Evolutionary conservation across 2,888 invertebrate genomes (phyloP), one percentile per base, ranked within the genome.

Genomic region (Phyto melanocephala): DNA sequence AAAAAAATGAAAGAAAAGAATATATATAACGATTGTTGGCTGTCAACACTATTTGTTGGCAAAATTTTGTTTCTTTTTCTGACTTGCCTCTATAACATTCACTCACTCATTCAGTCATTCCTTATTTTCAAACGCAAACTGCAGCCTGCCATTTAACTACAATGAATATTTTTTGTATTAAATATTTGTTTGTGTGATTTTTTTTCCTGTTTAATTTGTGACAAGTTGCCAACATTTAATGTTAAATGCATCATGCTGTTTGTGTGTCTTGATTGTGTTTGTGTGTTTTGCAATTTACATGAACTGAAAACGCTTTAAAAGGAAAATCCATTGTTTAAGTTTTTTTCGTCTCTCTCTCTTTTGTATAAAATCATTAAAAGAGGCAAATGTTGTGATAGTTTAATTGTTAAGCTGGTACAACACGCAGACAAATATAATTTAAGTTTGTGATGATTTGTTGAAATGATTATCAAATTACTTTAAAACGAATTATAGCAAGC

Each of bases 211-310:
- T 67, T 72, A 79, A 79, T 67, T 79, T 79, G 79, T 79, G 79
- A 79, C 79, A 79, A 79, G 79, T 79, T 79, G 79, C 79, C 79
- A 79, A 72, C 79, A 79, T 79, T 79, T 67, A 79, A 72, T 79
- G 79, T 72, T 67, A 67, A 79, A 72, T 79, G 67, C 79, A 65
- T 58, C 79, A 72, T 72, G 79, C 79, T 79, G 79, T 63, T 5
- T 28, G 6, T 50, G 17, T 24, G 60, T 42, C 60, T 77, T 37
- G 33, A n/a, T n/a, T n/a, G n/a, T n/a, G 15, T 60, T 24, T 65
- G 33, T 79, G 6, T 63, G 71, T 58, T 50, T 47, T 72, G 65
- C 50, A 79, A 79, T 79, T 67, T 79, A 67, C 54, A 78, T 63
- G 54, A 63, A 68, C 50, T 37, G 28, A 68, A 58, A 72, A 71